phyloP scores from a whole-genome alignment of 2,888 invertebrate species.

The Torymus texanus region DNA sequence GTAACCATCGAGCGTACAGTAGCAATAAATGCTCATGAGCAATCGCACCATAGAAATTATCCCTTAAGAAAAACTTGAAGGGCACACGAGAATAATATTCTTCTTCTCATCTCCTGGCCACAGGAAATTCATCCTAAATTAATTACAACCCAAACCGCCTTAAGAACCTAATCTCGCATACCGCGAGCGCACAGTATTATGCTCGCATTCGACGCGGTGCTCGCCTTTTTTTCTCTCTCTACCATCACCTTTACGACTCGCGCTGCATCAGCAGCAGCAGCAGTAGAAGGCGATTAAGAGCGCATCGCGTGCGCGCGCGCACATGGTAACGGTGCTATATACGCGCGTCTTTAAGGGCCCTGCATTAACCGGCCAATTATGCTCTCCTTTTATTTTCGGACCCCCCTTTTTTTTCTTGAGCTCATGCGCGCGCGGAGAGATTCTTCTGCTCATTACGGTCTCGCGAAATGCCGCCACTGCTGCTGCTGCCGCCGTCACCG shows the following conservation, averaged over 20 bases:
- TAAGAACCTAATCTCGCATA: background rate
- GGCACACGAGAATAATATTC: background rate
- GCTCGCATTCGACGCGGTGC: conserved; percentile 26
- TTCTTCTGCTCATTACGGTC: conserved; percentile 32
- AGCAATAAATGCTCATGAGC: too few relatives aligned
- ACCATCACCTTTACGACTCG: background rate
- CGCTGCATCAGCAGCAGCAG: background rate
- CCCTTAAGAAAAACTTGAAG: background rate
- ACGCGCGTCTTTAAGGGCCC: conserved; percentile 14
- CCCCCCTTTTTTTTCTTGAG: background rate
- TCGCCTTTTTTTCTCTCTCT: background rate
- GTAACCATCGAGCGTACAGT: too few relatives aligned
- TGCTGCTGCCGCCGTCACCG: conserved; percentile 4
- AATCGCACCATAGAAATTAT: background rate
- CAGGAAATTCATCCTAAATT: background rate
- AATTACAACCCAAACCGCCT: conserved; percentile 12
- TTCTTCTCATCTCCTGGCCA: background rate
- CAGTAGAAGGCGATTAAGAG: background rate
- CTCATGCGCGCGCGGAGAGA: background rate
- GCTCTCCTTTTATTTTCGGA: conserved; percentile 30
- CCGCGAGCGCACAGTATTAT: background rate
- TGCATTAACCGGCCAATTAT: conserved; percentile 40
- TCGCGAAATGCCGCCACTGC: conserved; percentile 6
- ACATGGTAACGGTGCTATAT: conserved; percentile 27
- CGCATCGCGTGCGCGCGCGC: conserved; percentile 33